phyloP scores from a whole-genome alignment of 1,140 invertebrate species.

The Conus ventricosus region DNA sequence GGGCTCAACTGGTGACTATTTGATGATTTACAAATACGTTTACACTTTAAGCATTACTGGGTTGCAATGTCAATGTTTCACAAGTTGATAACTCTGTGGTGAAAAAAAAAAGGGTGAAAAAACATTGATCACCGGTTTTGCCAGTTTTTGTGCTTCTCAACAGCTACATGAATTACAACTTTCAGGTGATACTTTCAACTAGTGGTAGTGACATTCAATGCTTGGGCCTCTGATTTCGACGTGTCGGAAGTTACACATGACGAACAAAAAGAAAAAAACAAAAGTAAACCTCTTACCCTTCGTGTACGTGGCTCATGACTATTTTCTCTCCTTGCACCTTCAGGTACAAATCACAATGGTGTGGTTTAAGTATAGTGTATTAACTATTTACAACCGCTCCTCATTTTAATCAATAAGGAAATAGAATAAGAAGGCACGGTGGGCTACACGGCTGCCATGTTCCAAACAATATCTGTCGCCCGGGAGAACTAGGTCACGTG shows the following conservation, averaged over 20 bases:
- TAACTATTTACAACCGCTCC: not conserved
- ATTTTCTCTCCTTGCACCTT: not conserved
- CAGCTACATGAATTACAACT: no score
- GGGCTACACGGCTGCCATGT: not conserved
- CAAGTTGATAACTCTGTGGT: no score
- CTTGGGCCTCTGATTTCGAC: no score
- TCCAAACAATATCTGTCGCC: conserved; percentile 4
- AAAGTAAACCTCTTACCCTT: conserved; percentile 18
- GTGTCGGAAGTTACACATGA: not conserved
- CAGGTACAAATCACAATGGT: not conserved
- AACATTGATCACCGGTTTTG: no score
- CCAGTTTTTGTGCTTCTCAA: no score
- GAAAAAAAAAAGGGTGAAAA: no score
- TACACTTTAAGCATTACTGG: no score
- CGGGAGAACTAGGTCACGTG: conserved; percentile 24
- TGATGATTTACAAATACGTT: no score
- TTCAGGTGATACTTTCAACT: no score
- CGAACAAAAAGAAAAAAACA: not conserved
- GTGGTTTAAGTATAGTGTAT: not conserved
- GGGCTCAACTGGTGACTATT: no score
- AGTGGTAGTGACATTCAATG: no score
- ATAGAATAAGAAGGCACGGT: not conserved
- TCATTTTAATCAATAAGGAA: not conserved
- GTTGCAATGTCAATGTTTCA: no score
- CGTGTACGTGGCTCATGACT: conserved; percentile 29